A percentile compares a stretch with the other conserved stretches of the same genome.
Evolutionary conservation across 2,888 invertebrate species (phyloP).

Genomic region (Gasteruption jaculator): DNA sequence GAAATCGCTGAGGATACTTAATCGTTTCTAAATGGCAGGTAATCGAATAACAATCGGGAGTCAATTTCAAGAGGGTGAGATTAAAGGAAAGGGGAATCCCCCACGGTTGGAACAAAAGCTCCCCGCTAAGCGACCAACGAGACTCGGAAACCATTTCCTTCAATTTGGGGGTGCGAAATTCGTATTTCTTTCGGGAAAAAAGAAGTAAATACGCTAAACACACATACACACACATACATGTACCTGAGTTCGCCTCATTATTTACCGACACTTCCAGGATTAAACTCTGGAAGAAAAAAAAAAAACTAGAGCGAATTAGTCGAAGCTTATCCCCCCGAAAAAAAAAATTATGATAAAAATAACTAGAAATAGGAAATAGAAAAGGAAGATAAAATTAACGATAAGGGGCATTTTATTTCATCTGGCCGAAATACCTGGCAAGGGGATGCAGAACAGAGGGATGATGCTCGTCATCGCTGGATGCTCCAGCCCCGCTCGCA

Average conservation of each 20-base stretch:
- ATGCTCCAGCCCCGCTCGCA: conserved; percentile 22
- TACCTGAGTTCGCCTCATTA: no score
- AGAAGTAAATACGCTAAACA: no score
- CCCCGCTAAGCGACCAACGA: conserved; percentile 17
- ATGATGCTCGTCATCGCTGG: conserved; percentile 12
- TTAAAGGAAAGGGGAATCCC: conserved; percentile 13
- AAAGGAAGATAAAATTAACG: conserved; percentile 21
- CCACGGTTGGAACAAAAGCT: background rate
- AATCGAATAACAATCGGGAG: conserved; percentile 26
- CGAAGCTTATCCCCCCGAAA: no score
- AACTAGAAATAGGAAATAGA: conserved; percentile 9
- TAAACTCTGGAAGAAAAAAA: no score
- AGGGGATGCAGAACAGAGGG: conserved; percentile 9
- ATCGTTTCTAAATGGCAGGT: no score
- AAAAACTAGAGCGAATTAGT: no score
- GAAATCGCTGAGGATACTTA: no score
- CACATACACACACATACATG: no score
- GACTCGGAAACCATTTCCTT: conserved; percentile 24
- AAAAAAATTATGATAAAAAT: no score
- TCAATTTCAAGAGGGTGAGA: conserved; percentile 19
- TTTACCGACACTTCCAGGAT: no score
- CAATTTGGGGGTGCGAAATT: conserved; percentile 23
- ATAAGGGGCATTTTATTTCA: conserved; percentile 47
- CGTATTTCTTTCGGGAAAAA: conserved; percentile 17
- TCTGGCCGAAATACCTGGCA: conserved; percentile 37